phyloP scores from a whole-genome alignment of 2,888 invertebrate species.

The Drosophila infuscata region DNA sequence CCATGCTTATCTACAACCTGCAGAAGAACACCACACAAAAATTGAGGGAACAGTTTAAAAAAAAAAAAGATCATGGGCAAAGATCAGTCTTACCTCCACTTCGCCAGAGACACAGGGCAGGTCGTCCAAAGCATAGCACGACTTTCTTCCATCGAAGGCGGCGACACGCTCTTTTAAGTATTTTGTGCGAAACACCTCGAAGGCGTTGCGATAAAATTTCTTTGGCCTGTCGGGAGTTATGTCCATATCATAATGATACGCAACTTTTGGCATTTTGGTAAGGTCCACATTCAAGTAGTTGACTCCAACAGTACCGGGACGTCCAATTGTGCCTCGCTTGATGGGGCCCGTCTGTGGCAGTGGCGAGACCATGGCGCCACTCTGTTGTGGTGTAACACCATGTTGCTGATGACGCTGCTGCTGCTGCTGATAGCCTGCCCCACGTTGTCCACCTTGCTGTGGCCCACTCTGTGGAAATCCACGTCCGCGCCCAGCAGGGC shows the following conservation, averaged over 20 bases:
- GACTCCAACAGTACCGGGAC: slow-evolving; percentile 86
- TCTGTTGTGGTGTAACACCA: slow-evolving; percentile 10
- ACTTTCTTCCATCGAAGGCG: slow-evolving; percentile 91
- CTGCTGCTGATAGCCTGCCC: background rate
- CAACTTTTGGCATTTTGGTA: slow-evolving; percentile 84
- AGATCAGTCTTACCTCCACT: slow-evolving; percentile 65
- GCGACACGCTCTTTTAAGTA: slow-evolving; percentile 85
- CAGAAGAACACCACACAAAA: background rate
- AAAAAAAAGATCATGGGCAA: background rate
- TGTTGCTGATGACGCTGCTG: slow-evolving; percentile 7
- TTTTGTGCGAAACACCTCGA: slow-evolving; percentile 82
- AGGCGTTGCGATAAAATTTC: slow-evolving; percentile 86
- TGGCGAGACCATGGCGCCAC: slow-evolving; percentile 11
- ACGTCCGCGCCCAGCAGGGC: background rate
- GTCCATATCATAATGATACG: slow-evolving; percentile 93
- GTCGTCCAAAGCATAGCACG: slow-evolving; percentile 86
- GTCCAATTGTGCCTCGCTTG: slow-evolving; percentile 84
- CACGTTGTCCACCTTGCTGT: background rate
- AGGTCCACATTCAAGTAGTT: slow-evolving; percentile 89
- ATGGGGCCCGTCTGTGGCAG: slow-evolving; percentile 46
- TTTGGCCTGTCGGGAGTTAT: slow-evolving; percentile 90
- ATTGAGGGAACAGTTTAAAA: no score
- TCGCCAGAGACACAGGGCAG: slow-evolving; percentile 50
- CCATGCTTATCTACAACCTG: slow-evolving; percentile 71
- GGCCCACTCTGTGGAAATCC: slow-evolving; percentile 14